phyloP scores from a whole-genome alignment of 2,113 vertebrate genomes.

The Quiscalus mexicanus region DNA sequence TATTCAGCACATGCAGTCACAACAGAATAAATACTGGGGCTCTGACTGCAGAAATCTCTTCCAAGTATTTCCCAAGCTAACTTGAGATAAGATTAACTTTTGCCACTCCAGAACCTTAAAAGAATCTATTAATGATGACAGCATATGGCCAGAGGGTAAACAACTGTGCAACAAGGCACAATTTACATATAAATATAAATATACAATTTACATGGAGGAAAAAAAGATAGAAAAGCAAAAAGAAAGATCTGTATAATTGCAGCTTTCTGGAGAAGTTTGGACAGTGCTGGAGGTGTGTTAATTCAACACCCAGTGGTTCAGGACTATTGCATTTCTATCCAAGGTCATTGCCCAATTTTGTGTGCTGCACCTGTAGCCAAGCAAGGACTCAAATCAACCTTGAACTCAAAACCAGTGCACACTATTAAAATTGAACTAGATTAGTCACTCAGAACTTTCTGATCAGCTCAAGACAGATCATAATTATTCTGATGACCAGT shows the following conservation, averaged over 20 bases:
- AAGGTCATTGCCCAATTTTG: not conserved
- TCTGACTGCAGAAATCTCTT: not conserved
- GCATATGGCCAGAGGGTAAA: not conserved
- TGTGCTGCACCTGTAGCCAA: not conserved
- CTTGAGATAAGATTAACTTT: not conserved
- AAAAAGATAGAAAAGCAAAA: not conserved
- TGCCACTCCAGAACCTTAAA: not conserved
- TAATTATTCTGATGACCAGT: not conserved
- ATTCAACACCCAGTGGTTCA: not conserved
- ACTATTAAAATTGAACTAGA: not conserved
- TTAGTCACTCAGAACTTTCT: not conserved
- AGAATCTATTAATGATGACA: not conserved
- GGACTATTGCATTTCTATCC: not conserved
- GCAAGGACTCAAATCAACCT: not conserved
- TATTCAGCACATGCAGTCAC: not conserved
- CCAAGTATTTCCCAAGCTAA: slow-evolving; percentile 2
- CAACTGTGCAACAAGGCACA: not conserved
- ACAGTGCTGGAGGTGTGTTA: not conserved
- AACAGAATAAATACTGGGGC: not conserved
- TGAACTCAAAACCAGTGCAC: not conserved
- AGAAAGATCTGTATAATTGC: not conserved
- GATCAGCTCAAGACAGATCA: not conserved
- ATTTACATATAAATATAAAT: not conserved
- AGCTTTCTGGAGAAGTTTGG: not conserved
- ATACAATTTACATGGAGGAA: not conserved